Conservation (phyloP, 2,797 vertebrate genomes). For the Ispidina picta region DNA sequence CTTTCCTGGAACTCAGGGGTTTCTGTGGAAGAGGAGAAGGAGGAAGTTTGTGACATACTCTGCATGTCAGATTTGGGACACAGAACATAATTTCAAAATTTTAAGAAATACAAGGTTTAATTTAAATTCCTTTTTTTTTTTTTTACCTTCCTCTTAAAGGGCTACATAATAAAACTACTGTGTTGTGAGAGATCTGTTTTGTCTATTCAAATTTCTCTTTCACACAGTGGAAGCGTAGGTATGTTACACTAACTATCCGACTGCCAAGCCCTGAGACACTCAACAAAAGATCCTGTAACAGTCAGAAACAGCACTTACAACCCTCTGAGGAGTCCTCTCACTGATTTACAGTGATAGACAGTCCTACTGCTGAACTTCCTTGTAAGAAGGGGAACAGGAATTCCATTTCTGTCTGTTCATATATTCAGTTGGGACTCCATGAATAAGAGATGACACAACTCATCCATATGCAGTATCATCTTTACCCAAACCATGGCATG, state of each 20-base stretch:
- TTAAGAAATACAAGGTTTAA: not conserved
- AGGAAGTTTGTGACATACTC: not conserved
- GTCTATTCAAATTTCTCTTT: conserved; percentile 41
- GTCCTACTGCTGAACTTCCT: conserved; percentile 26
- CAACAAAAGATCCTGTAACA: not conserved
- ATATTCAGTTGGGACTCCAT: not conserved
- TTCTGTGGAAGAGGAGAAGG: not conserved
- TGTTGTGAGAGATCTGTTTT: conserved; percentile 37
- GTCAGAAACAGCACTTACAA: not conserved
- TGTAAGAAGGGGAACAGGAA: conserved; percentile 22
- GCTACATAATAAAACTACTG: conserved; percentile 38
- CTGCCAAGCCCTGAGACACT: not conserved
- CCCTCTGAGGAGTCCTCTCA: not conserved
- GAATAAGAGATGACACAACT: conserved; percentile 49
- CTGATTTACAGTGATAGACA: conserved; percentile 39
- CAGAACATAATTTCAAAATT: not conserved
- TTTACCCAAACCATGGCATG: not conserved
- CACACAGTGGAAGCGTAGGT: conserved; percentile 1
- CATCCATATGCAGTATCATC: conserved; percentile 3
- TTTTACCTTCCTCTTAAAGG: not conserved
- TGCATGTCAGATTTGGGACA: not conserved
- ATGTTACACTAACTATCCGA: not conserved
- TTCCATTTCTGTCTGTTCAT: conserved; percentile 1
- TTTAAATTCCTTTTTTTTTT: not conserved
- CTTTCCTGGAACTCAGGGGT: not conserved